Base-by-base conservation (phyloP, 2,113 vertebrate species). In the Nerophis ophidion region DNA sequence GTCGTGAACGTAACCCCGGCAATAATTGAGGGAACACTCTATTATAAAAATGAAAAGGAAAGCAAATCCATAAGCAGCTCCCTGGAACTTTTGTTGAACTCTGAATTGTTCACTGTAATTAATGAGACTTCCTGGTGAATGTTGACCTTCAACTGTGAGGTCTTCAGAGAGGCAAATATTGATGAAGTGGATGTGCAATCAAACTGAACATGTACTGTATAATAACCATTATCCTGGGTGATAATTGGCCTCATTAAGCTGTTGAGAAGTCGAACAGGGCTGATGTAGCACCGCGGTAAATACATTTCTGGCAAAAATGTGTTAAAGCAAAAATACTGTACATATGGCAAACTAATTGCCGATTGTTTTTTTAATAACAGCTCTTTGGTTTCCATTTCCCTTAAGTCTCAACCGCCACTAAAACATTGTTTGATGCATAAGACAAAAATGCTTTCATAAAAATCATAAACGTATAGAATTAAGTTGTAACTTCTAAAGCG, bases 231-330 rank as follows among this genome's bases (percentile, higher is more conserved):
- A 70, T 49, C 60, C 59, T 47, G 2, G 45, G 61, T 76, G 62
- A 68, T 61, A 74, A 78, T 79, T 72, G 67, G 15, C 60, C 40
- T 78, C 61, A 74, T 82, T 81, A 80, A 65, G 60, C 57, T 76
- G 59, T 72, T 78, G 68, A 82, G 70, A 74, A 61, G 35, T 46
- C 12, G 59, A 72, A 60, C 2, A 60, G 68, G 70, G 61, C 50
- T 70, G 38, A 16, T 19, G 4, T 1, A 53, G 14, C 16, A 34
- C 4, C 19, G 7, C 16, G 7, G 14, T 51, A 60, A 48, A 14
- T 48, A 10, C 16, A n/a, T 10, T 56, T 40, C 36, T 4, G 16
- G n/a, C 7, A 5, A 56, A n/a, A 40, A 40, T 40, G 38, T 40
- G 3, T 9, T 9, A 44, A 44, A 12, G 40, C 2, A 44, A 44